A percentile compares a stretch with the other conserved stretches of the same genome.
phyloP scores from a whole-genome alignment of 2,113 vertebrate species.

The Microtus montanus region DNA sequence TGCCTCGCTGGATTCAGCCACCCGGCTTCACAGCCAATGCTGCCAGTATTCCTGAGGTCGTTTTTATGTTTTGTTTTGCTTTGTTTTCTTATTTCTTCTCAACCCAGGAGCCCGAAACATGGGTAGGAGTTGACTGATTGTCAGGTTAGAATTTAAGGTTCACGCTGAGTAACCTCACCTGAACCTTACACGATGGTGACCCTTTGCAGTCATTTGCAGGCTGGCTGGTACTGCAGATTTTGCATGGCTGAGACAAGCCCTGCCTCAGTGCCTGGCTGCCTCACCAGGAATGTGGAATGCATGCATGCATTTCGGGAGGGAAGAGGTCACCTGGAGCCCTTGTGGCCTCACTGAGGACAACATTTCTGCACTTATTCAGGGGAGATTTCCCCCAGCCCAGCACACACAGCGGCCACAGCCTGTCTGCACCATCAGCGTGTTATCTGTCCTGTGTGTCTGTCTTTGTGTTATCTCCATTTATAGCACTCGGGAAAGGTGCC shows the following conservation, averaged over 20 bases:
- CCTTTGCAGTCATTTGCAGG: conserved; percentile 6
- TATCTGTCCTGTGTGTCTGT: background rate
- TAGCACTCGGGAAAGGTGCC: background rate
- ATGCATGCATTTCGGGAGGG: background rate
- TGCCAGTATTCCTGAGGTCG: background rate
- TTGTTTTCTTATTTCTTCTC: background rate
- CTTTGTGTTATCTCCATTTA: background rate
- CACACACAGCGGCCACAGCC: background rate
- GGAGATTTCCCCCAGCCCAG: background rate
- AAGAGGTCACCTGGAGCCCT: background rate
- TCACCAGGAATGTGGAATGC: background rate
- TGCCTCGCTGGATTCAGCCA: background rate
- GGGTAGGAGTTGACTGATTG: background rate
- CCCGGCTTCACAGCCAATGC: background rate
- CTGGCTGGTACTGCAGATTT: background rate
- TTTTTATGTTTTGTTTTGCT: too few species aligned
- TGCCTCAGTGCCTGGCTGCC: too few species aligned
- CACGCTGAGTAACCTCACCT: background rate
- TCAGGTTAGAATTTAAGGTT: background rate
- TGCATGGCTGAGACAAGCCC: background rate
- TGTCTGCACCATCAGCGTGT: accelerated
- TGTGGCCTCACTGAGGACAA: background rate
- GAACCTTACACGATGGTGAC: background rate
- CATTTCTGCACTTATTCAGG: background rate
- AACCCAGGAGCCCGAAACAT: background rate